Percentiles rank a stretch among this genome's conserved stretches.
Evolutionary conservation across 1,140 invertebrate species (phyloP).

Genomic region (Drosophila mojavensis): DNA sequence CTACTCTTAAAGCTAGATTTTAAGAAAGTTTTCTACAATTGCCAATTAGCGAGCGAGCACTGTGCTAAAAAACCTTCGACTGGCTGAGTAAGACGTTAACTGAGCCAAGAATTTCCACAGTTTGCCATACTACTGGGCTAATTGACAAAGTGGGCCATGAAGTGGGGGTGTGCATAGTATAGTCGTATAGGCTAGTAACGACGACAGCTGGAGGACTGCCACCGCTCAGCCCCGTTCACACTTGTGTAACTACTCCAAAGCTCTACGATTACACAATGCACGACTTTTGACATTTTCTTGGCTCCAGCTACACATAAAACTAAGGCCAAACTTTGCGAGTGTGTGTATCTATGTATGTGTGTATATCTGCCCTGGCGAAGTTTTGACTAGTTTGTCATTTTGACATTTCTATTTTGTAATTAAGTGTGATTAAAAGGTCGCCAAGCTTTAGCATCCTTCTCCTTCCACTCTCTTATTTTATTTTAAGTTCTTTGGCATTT

Average conservation of each 20-base stretch:
- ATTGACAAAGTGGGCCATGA: constrained; percentile 3
- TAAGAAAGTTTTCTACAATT: neutral
- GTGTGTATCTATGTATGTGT: neutral
- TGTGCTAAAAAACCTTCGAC: neutral
- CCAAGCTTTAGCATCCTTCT: constrained; percentile 3
- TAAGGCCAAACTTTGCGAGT: neutral
- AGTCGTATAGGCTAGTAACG: neutral
- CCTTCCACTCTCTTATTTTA: neutral
- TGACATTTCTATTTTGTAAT: constrained; percentile 57
- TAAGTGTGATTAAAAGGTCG: constrained; percentile 60
- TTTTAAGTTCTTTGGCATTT: constrained; percentile 11
- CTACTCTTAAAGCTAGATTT: too few species aligned
- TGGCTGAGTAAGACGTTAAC: constrained; percentile 4
- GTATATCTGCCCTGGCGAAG: too few species aligned
- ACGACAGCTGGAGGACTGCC: neutral
- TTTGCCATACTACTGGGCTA: neutral
- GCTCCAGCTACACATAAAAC: constrained; percentile 1
- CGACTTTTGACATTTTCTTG: constrained; percentile 57
- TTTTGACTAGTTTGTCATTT: constrained; percentile 36
- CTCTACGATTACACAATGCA: constrained; percentile 38
- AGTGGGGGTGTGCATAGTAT: neutral
- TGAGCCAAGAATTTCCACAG: neutral
- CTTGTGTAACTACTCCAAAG: constrained; percentile 6
- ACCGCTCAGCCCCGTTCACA: neutral
- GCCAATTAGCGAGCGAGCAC: neutral